Evolutionary conservation across 2,888 invertebrate species (phyloP).

Genomic region (Sisyra terminalis): DNA sequence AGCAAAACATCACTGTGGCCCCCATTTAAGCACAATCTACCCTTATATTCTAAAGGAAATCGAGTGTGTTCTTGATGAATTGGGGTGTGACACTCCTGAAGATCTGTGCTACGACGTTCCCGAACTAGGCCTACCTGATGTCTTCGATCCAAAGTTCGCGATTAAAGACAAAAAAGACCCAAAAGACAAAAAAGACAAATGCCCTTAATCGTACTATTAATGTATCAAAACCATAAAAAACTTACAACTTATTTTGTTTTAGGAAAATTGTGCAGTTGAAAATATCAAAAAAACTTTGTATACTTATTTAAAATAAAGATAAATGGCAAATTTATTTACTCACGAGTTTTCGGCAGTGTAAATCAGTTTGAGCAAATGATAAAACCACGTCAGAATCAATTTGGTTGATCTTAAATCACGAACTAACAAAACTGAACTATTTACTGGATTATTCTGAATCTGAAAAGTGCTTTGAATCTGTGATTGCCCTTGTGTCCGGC

Average conservation of each 20-base stretch:
- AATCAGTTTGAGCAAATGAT: too few relatives aligned
- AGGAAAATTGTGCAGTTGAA: neutral
- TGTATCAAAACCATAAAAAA: neutral
- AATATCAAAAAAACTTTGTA: too few relatives aligned
- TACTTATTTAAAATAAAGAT: too few relatives aligned
- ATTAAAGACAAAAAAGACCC: neutral
- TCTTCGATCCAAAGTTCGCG: conserved; percentile 37
- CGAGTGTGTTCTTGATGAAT: conserved; percentile 73
- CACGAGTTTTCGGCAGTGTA: too few relatives aligned
- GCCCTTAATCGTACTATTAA: neutral
- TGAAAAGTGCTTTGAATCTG: neutral
- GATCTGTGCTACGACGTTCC: conserved; percentile 94
- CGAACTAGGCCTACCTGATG: conserved; percentile 65
- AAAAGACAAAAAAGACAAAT: neutral
- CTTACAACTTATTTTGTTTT: neutral
- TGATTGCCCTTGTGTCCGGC: conserved; percentile 5
- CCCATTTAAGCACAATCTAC: conserved; percentile 55
- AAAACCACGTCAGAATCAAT: too few relatives aligned
- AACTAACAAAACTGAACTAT: neutral
- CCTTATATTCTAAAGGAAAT: conserved; percentile 83
- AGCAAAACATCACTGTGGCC: conserved; percentile 74
- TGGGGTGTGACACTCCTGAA: conserved; percentile 87
- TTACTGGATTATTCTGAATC: neutral
- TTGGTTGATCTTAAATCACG: too few relatives aligned
- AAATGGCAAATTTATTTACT: too few relatives aligned